Evolutionary conservation across 2,888 invertebrate genomes (phyloP), one percentile per base, ranked within the genome.

Genomic region (Cantharis rufa): DNA sequence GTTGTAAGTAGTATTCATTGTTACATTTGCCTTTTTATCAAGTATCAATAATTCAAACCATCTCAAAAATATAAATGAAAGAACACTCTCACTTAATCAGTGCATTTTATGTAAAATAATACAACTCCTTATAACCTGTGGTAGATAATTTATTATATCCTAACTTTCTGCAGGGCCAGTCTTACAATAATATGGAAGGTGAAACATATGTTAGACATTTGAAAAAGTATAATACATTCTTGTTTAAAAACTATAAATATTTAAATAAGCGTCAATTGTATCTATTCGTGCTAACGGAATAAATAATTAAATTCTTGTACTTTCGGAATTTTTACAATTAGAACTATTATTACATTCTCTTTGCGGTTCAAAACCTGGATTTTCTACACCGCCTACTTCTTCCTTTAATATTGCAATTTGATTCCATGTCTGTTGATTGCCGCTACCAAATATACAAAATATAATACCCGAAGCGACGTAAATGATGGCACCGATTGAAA

Each of bases 351-450:
- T 13, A 66, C 21, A n/a, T 24, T 66, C 64, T 18, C 10, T 66
- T 21, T 21, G 9, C 3, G 18, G 64, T n/a, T 66, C 64, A 9
- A 66, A 66, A 24, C 21, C 64, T 21, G 64, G 64, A 21, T 66
- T 66, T 66, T 66, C 64, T n/a, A 66, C 21, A n/a, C 64, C 64
- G 9, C 18, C 13, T 21, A 21, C 10, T 66, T 21, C 64, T 66
- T 66, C n/a, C 11, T 66, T 66, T 3, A 66, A 48, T 48, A n/a
- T 9, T 48, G 48, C 11, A 66, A 21, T 83, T 81, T 89, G 90
- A 85, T 94, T 94, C 94, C 94, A 95, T 2, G 90, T 87, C 84
- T 95, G 95, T 15, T 92, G 92, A 73, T 92, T 91, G 0, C 92
- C 93, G 0, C 93, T 92, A 7, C 95, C 95, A 79, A 94, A 92